Evolutionary conservation across 2,797 vertebrate genomes (phyloP), one percentile per base, ranked within the genome.

Genomic region (Mus spretus): DNA sequence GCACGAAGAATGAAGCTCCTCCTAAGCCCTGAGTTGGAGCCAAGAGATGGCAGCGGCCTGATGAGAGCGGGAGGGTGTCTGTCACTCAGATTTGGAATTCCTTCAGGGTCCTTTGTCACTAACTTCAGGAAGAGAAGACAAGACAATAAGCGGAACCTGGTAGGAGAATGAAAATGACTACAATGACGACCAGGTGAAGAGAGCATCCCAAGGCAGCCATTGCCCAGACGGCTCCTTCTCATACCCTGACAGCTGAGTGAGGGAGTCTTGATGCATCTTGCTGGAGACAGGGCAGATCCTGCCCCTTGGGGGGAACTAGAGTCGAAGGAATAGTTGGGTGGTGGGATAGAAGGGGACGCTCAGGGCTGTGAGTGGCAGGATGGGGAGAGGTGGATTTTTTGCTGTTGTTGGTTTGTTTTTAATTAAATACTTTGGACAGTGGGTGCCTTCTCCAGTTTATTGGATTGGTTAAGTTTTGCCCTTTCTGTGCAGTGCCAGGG

Each of bases 351-450:
- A 47, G 57, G 14, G 40, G 2, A 6, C 72, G 82, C 93, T 40
- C 85, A 24, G 85, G 97, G 95, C 74, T 47, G 4, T 4, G 88
- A 93, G n/a, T 6, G 83, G 95, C 96, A 89, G 94, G 96, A 94
- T 70, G 92, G 97, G 77, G 93, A 91, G 97, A 92, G 89, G 92
- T 97, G 97, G 97, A 81, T 72, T 70, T 97, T 97, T 96, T 81
- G 97, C 90, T 95, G 94, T 14, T 55, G 84, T 90, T 95, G 79
- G 91, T 78, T 98, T 97, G 96, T 95, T 93, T 93, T 97, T 97
- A 96, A 96, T 98, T 97, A 97, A 98, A 96, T 96, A 88, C 92
- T 98, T 95, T 96, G 94, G 83, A 89, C 95, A 70, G 97, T 92
- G 80, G 92, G 90, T 96, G 91, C 81, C 85, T 97, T 93, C 93